Evolutionary conservation across 2,113 vertebrate species (phyloP).

Genomic region (Seriola quinqueradiata): DNA sequence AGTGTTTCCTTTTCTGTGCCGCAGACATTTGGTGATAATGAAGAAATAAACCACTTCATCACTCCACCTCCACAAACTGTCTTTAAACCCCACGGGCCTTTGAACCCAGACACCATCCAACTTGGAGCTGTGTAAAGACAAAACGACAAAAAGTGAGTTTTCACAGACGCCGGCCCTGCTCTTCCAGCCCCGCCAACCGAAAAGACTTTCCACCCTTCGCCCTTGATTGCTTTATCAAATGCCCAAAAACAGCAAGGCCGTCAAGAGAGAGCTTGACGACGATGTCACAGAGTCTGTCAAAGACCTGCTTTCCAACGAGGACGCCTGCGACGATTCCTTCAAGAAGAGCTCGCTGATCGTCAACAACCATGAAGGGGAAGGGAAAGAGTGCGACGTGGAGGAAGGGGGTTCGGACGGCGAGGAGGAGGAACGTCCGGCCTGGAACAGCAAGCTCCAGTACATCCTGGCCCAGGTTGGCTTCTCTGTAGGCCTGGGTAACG

Average conservation of each 20-base stretch:
- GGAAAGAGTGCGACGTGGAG: constrained; percentile 87
- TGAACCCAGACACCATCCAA: constrained; percentile 15
- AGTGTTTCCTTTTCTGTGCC: constrained; percentile 39
- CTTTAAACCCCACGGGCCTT: background rate
- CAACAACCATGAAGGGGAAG: constrained; percentile 85
- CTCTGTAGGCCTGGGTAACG: constrained; percentile 97
- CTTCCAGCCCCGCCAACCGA: constrained; percentile 8
- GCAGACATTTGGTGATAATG: constrained; percentile 80
- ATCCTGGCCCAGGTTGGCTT: constrained; percentile 98
- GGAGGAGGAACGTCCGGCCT: constrained; percentile 95
- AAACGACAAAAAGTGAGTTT: constrained; percentile 27
- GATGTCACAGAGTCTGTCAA: constrained; percentile 97
- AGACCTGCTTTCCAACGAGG: constrained; percentile 98
- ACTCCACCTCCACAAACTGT: constrained; percentile 40
- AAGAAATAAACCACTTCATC: constrained; percentile 72
- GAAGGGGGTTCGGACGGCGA: constrained; percentile 89
- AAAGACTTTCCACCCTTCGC: constrained; percentile 77
- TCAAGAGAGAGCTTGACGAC: constrained; percentile 96
- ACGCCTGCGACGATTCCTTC: constrained; percentile 92
- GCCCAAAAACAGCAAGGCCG: constrained; percentile 98
- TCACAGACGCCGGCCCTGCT: constrained; percentile 15
- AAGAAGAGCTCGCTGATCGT: constrained; percentile 94
- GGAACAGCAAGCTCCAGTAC: constrained; percentile 98
- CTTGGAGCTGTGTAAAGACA: background rate
- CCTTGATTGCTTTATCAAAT: constrained; percentile 87